Base-by-base conservation (phyloP, 2,113 vertebrate genomes). In the Silurus glanis region DNA sequence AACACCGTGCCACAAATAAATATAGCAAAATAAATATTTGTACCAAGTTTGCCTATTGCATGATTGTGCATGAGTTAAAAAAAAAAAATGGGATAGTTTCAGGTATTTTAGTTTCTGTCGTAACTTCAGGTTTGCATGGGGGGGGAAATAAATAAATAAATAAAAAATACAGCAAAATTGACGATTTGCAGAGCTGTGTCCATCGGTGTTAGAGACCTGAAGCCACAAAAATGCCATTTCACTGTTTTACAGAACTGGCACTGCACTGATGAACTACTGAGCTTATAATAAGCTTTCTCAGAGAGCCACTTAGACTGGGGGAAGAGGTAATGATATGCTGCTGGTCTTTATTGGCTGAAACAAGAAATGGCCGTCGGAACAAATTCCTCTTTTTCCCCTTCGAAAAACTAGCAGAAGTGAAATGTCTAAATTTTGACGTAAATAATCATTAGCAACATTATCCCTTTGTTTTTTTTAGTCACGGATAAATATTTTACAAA, bases 1-100 rank as follows among this genome's bases (percentile, higher is more conserved):
- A 88, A 89, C 86, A 88, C 82, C 12, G 66, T 61, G 66, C 82
- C 89, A 83, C 86, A 89, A 86, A 90, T 90, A 89, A 87, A 84
- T 83, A 89, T 64, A 82, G 82, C 74, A 69, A 88, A 85, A 88
- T 87, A 84, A 90, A 89, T 83, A 82, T 87, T 53, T 78, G 83
- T 80, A 28, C 66, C 80, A 85, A 81, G 82, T 82, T 51, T 61
- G 56, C 25, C 45, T 17, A 56, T 71, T 83, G 85, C 56, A 85
- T 28, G 74, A 82, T 47, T 49, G 25, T 16, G 67, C 17, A 58
- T n/a, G 5, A 7, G 16, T 72, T 64, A n/a, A 7, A 62, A 79
- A 71, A 58, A n/a, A 71, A 61, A 2, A 37, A 37, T 37, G 1
- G 56, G 49, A 80, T 49, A 12, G 37, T 81, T 71, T 83, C 64